A percentile compares a stretch with the other conserved stretches of the same genome.
Conservation (phyloP, 2,888 invertebrate genomes). For the Cephus pulcher region DNA sequence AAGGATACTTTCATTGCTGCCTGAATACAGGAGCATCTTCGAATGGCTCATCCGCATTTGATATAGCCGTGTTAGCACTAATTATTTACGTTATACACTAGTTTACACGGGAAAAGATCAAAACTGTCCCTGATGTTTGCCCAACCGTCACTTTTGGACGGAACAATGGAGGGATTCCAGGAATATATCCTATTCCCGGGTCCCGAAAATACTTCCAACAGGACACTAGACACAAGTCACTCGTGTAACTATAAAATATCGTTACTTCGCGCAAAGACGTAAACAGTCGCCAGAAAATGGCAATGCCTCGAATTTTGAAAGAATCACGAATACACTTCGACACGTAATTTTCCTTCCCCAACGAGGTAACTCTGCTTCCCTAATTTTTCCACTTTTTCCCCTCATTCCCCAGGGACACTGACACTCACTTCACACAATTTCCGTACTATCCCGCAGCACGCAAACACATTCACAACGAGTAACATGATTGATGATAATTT, state of each 20-base stretch:
- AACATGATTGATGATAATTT: not conserved
- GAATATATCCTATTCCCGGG: not conserved
- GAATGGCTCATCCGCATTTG: conserved; percentile 11
- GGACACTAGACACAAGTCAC: no score
- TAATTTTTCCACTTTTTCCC: not conserved
- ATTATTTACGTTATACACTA: not conserved
- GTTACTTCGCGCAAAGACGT: not conserved
- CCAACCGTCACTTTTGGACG: not conserved
- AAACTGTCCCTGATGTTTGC: not conserved
- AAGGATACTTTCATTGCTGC: conserved; percentile 59
- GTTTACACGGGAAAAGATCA: not conserved
- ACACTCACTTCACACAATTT: not conserved
- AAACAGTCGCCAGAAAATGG: not conserved
- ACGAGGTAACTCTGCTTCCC: not conserved
- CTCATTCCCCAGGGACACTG: not conserved
- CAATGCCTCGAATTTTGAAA: not conserved
- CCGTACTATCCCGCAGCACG: not conserved
- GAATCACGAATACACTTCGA: not conserved
- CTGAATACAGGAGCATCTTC: conserved; percentile 55
- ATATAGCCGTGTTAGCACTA: not conserved
- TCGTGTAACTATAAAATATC: not conserved
- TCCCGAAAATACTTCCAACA: no score
- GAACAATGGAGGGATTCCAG: not conserved
- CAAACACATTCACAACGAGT: not conserved
- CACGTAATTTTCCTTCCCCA: not conserved